phyloP scores from a whole-genome alignment of 2,888 invertebrate genomes.

The Seira ritae region DNA sequence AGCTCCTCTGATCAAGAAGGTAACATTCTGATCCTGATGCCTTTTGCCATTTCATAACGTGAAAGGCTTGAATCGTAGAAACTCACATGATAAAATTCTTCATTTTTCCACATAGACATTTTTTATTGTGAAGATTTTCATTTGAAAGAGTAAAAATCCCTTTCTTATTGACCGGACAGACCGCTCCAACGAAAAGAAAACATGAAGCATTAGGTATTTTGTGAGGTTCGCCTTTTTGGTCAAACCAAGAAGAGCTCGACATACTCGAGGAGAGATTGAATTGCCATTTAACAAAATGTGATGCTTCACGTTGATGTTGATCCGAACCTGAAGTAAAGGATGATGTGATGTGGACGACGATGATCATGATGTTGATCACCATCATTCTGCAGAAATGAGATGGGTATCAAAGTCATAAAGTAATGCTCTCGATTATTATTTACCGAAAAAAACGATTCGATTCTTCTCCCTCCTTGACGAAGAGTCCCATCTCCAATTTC shows the following conservation, averaged over 20 bases:
- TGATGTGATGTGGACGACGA: too few species aligned
- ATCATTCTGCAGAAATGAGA: slow-evolving; percentile 16
- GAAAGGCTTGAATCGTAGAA: slow-evolving; percentile 1
- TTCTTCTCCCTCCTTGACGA: not conserved
- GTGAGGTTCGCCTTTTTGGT: not conserved
- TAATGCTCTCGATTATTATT: slow-evolving; percentile 31
- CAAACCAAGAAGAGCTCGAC: not conserved
- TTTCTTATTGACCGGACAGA: too few species aligned
- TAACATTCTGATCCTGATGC: slow-evolving; percentile 13
- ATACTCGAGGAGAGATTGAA: slow-evolving; percentile 28
- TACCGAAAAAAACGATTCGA: slow-evolving; percentile 38
- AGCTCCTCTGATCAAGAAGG: not conserved
- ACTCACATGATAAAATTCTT: too few species aligned
- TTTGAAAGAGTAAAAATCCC: too few species aligned
- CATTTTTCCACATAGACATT: slow-evolving; percentile 60
- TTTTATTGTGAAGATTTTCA: slow-evolving; percentile 31
- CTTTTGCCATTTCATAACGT: not conserved
- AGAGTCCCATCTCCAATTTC: not conserved
- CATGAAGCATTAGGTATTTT: too few species aligned
- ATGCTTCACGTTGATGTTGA: too few species aligned
- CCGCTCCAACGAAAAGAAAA: too few species aligned
- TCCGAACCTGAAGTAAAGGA: too few species aligned
- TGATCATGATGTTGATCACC: not conserved
- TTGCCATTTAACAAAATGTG: slow-evolving; percentile 37
- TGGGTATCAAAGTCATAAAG: slow-evolving; percentile 42